Evolutionary conservation across 2,113 vertebrate species (phyloP), one percentile per base, ranked within the genome.

Genomic region (Lanius collurio): DNA sequence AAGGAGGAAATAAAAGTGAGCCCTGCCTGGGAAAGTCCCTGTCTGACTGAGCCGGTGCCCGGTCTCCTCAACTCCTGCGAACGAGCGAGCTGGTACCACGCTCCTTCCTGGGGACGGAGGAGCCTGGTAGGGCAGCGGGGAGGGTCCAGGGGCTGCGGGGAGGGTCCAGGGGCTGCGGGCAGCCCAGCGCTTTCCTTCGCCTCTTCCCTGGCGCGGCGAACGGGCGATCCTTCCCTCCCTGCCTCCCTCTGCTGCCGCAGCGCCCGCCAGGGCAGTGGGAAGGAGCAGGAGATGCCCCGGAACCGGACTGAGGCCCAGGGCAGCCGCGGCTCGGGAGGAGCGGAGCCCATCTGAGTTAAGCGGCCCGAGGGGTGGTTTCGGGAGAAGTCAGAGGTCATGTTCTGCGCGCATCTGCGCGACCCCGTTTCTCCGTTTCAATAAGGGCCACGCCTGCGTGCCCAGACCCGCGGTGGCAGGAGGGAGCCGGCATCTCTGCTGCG

Each of bases 401-500:
- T 44, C 26, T 8, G 56, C 50, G 13, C 9, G 7, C 10, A 23
- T 47, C 41, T 15, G 42, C 47, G 20, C 21, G 42, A 47, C 60
- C 23, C 20, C 49, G 2, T 27, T 60, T 23, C n/a, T 19, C 55
- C 14, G 6, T 19, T 30, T 28, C 8, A 15, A 52, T 11, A 13
- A 67, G 65, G 37, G 14, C 39, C 27, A 37, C 37, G 42, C 52
- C 64, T 7, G 49, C 46, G 15, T 7, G 20, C 14, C 49, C 31
- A 7, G 62, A 17, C 2, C 13, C 19, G 26, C 21, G 53, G 24
- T 2, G 39, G 37, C 37, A 37, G 20, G 30, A 13, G 55, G 13
- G 2, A 56, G 27, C 19, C 14, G 0, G 3, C 42, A 37, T 10
- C 19, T 18, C 13, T 3, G 39, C 42, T 3, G 46, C 2, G 4